These are phyloP conservation scores for Agelas oroides DNA, from an alignment of 37 sponge, comb jelly and placozoan genomes.

Conservation along the genomic window DNA sequence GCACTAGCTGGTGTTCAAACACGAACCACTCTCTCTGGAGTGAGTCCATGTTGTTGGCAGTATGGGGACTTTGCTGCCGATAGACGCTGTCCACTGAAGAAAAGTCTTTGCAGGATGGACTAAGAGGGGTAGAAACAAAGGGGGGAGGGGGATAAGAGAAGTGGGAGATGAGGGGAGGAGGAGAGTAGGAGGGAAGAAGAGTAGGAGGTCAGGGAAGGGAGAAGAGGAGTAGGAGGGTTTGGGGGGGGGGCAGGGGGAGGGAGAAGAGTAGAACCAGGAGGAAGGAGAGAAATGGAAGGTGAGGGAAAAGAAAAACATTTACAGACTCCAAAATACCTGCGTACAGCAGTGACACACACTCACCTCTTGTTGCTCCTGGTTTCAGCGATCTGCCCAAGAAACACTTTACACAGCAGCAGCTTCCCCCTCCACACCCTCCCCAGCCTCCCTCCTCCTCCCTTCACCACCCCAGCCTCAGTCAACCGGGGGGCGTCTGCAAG, in stretches of 20 bases:
- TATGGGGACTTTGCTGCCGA: background rate
- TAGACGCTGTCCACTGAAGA: conserved; percentile 15
- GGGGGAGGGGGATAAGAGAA: background rate
- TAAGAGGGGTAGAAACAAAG: background rate
- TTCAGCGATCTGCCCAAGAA: conserved; percentile 41
- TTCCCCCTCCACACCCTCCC: conserved; percentile 33
- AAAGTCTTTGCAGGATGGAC: background rate
- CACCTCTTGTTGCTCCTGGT: background rate
- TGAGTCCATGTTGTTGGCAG: background rate
- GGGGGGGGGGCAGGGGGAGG: too few species aligned
- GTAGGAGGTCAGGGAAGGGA: background rate
- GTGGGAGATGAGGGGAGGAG: background rate
- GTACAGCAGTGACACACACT: background rate
- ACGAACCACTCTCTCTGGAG: conserved; percentile 63
- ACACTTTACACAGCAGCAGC: conserved; percentile 77
- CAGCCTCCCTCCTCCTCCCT: conserved; percentile 20
- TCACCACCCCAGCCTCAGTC: background rate
- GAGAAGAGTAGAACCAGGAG: too few species aligned
- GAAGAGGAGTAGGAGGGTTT: too few species aligned
- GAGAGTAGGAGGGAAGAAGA: background rate
- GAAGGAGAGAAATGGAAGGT: too few species aligned
- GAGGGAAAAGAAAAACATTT: too few species aligned
- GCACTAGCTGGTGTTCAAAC: conserved; percentile 53
- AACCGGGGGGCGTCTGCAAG: conserved; percentile 53
- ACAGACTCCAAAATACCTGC: too few species aligned